Evolutionary conservation across 2,888 invertebrate species (phyloP), one percentile per base, ranked within the genome.

Genomic region (Linhomoeus sp.): DNA sequence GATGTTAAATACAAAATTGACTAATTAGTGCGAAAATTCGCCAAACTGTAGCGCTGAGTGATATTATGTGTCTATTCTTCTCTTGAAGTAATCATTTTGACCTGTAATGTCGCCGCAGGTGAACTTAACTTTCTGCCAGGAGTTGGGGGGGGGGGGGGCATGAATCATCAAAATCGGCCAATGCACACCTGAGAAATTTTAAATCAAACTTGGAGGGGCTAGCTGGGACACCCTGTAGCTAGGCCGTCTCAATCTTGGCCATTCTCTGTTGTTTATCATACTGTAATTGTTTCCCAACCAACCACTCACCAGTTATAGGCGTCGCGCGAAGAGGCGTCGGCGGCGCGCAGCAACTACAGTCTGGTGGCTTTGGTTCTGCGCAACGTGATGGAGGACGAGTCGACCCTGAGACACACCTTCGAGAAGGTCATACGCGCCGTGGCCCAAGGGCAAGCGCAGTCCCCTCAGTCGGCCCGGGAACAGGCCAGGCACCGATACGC

Each of bases 201-300:
- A n/a, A n/a, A n/a, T n/a, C n/a, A n/a, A n/a, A n/a, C n/a, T n/a
- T n/a, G n/a, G n/a, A n/a, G n/a, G n/a, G n/a, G n/a, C n/a, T n/a
- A n/a, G n/a, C n/a, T 77, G 83, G 54, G 72, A 82, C 19, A 83
- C 84, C 57, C 75, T 80, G 1, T 67, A 83, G 35, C 83, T 84
- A 65, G 81, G 81, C 49, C 78, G 79, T 0, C 66, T 70, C 5
- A 77, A 78, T 15, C 69, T 84, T 39, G 72, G 75, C 49, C 73
- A 77, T 50, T 78, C 81, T 1, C 80, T 83, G 75, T 81, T 82
- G 61, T 79, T 80, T 66, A 70, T 72, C 48, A 73, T 82, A 47
- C 70, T 79, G 51, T 75, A 77, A 41, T 75, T 78, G 23, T 77
- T 79, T 1, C 69, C 76, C 35, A n/a, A n/a, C n/a, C 73, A 47